phyloP scores from a whole-genome alignment of 2,797 vertebrate species.

The Gambusia yucatana region DNA sequence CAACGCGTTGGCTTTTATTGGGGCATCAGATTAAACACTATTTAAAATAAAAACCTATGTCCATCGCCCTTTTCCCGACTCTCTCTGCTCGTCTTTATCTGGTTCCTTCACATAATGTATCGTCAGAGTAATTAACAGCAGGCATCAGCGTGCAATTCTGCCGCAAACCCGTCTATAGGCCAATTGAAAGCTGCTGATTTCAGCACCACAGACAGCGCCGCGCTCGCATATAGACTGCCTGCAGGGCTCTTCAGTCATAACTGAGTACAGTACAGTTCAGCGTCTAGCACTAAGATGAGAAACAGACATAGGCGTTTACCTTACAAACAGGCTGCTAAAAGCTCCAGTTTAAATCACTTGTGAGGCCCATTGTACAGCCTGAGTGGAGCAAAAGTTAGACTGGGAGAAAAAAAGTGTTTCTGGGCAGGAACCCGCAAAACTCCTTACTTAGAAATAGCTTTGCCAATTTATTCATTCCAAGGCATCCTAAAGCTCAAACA shows the following conservation, averaged over 20 bases:
- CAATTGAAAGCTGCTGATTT: slow-evolving; percentile 23
- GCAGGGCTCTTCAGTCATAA: slow-evolving; percentile 40
- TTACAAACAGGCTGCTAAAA: background rate
- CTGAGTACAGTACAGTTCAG: slow-evolving; percentile 34
- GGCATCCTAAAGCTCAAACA: background rate
- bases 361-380: background rate
- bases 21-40: background rate
- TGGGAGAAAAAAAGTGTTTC: background rate
- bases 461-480: background rate
- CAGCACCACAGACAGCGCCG: slow-evolving; percentile 78
- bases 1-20: background rate
- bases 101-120: background rate
- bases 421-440: background rate
- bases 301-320: slow-evolving; percentile 54
- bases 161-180: background rate
- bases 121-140: background rate
- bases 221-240: slow-evolving; percentile 22
- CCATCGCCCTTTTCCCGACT: background rate
- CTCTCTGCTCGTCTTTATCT: slow-evolving; percentile 29
- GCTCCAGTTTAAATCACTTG: background rate
- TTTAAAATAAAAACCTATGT: slow-evolving; percentile 12
- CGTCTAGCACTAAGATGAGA: slow-evolving; percentile 1
- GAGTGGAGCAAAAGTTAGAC: background rate
- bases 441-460: no score
- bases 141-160: background rate